A percentile compares a stretch with the other conserved stretches of the same genome.
phyloP scores from a whole-genome alignment of 53 echinoderm and acorn worm species.

The Astropecten irregularis region DNA sequence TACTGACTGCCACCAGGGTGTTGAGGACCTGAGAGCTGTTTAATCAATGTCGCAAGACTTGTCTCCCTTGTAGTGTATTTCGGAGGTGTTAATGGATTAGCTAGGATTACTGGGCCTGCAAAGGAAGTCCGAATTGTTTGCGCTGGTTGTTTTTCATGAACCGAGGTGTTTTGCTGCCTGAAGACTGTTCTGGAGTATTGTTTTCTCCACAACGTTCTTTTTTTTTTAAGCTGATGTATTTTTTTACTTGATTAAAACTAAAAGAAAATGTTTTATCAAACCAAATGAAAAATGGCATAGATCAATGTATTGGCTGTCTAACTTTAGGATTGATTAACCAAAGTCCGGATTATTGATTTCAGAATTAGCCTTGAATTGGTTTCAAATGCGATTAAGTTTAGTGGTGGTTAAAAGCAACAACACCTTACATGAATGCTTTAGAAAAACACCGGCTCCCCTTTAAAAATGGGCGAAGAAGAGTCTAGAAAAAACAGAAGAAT shows the following conservation, averaged over 20 bases:
- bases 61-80: slow-evolving; percentile 2
- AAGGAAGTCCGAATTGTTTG: neutral
- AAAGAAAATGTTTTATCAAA: neutral
- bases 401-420: too few species aligned
- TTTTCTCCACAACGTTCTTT: too few species aligned
- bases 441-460: too few species aligned
- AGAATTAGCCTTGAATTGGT: neutral
- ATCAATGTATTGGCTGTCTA: neutral
- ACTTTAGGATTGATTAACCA: too few species aligned
- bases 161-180: too few species aligned
- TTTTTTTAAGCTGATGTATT: too few species aligned
- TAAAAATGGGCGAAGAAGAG: too few species aligned
- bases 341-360: slow-evolving; percentile 41
- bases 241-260: too few species aligned
- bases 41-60: slow-evolving; percentile 15
- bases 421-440: too few species aligned
- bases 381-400: neutral
- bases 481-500: too few species aligned
- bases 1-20: neutral
- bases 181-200: too few species aligned
- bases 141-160: too few species aligned
- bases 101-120: neutral
- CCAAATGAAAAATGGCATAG: neutral
- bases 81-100: neutral
- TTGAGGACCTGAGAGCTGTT: neutral